These are phyloP conservation scores for Hycleus phaleratus DNA, from an alignment of 1,140 invertebrate genomes.

Conservation along the genomic window DNA sequence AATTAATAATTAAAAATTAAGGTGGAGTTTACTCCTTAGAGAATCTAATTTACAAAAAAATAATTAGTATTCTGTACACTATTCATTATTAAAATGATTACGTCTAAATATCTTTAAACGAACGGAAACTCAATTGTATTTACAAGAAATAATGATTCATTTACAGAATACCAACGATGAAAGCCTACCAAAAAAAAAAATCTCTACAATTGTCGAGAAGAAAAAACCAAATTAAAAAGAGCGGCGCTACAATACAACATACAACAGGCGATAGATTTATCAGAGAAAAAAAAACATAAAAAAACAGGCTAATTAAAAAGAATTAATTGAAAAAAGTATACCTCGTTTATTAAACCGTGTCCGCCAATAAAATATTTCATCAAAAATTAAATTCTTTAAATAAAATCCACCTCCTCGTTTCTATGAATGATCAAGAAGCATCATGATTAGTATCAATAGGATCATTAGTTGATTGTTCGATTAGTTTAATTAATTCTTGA, in stretches of 20 bases:
- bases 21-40: constrained; percentile 39
- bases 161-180: background rate
- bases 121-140: background rate
- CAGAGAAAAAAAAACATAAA: constrained; percentile 21
- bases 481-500: constrained; percentile 37
- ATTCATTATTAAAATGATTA: too few species aligned
- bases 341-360: constrained; percentile 25
- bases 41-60: background rate
- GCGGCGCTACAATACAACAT: constrained; percentile 26
- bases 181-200: constrained; percentile 24
- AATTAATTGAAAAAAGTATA: constrained; percentile 1
- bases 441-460: constrained; percentile 24
- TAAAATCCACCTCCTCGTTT: constrained; percentile 26
- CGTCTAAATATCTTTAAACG: background rate
- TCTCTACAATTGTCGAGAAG: constrained; percentile 16
- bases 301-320: constrained; percentile 5
- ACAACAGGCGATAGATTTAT: constrained; percentile 18
- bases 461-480: constrained; percentile 23
- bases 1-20: constrained; percentile 15
- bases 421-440: constrained; percentile 28
- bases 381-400: constrained; percentile 14
- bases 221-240: constrained; percentile 19
- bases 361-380: constrained; percentile 18
- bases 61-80: too few species aligned
- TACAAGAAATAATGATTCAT: background rate